Conservation (phyloP, 2,797 vertebrate genomes). For the Rousettus madagascariensis region DNA sequence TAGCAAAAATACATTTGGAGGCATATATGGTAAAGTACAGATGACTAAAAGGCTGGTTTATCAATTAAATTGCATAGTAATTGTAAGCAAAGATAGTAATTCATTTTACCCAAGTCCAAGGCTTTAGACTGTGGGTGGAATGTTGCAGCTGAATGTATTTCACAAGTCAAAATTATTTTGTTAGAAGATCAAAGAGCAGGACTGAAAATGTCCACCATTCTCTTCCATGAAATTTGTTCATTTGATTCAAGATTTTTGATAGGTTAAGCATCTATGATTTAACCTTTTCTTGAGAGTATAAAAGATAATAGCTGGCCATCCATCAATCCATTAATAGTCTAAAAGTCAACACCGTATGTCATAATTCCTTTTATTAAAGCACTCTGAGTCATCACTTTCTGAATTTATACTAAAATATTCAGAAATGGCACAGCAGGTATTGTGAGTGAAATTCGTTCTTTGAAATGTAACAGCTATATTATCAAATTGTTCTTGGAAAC, state of each 20-base stretch:
- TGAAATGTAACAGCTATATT: background rate
- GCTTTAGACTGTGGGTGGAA: background rate
- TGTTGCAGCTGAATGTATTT: background rate
- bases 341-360: background rate
- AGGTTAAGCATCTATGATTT: background rate
- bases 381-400: background rate
- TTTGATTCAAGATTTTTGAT: background rate
- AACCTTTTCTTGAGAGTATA: background rate
- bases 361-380: background rate
- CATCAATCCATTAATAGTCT: background rate
- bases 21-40: background rate
- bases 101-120: background rate
- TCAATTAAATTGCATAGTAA: background rate
- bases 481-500: background rate
- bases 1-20: background rate
- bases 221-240: background rate
- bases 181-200: background rate
- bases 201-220: background rate
- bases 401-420: background rate
- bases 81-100: background rate
- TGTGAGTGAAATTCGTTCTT: slow-evolving; percentile 32
- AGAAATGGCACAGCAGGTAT: background rate
- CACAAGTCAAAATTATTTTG: background rate
- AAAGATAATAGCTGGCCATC: background rate
- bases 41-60: background rate